Conservation (phyloP, 2,888 invertebrate species). For the Strigamia crassipes region DNA sequence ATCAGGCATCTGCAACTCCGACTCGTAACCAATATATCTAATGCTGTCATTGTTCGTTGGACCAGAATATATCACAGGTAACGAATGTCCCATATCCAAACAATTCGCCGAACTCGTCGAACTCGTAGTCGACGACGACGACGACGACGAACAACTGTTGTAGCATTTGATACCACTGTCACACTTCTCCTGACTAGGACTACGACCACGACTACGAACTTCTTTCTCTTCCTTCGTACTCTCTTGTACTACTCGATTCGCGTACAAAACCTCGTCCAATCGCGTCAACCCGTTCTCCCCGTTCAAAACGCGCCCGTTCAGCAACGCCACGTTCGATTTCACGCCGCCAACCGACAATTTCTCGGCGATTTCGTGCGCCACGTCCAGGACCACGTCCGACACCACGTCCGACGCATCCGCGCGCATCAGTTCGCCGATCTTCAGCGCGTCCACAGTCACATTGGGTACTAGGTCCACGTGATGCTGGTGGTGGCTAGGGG, state of each 20-base stretch:
- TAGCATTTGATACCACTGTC: conserved; percentile 27
- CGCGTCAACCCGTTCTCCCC: conserved; percentile 34
- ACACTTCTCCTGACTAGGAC: conserved; percentile 36
- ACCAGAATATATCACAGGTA: conserved; percentile 38
- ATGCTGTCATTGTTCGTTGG: conserved; percentile 51
- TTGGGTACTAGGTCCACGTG: too few species aligned
- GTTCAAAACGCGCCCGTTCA: conserved; percentile 38
- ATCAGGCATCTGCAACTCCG: conserved; percentile 96
- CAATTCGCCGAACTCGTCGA: background rate
- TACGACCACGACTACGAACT: too few species aligned
- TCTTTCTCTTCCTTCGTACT: too few species aligned
- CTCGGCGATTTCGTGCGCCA: conserved; percentile 17
- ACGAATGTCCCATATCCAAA: conserved; percentile 1
- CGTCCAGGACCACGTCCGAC: conserved; percentile 41
- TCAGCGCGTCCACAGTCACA: background rate
- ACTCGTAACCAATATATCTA: conserved; percentile 71
- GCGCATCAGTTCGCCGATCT: background rate
- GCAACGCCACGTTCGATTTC: background rate
- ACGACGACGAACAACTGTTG: background rate
- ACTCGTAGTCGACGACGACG: background rate
- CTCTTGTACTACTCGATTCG: too few species aligned
- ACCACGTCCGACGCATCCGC: conserved; percentile 1
- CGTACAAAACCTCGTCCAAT: background rate
- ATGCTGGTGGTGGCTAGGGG: background rate
- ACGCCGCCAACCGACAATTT: background rate